Conservation (phyloP, 2,888 invertebrate species). For the Chrysotoxum bicinctum region DNA sequence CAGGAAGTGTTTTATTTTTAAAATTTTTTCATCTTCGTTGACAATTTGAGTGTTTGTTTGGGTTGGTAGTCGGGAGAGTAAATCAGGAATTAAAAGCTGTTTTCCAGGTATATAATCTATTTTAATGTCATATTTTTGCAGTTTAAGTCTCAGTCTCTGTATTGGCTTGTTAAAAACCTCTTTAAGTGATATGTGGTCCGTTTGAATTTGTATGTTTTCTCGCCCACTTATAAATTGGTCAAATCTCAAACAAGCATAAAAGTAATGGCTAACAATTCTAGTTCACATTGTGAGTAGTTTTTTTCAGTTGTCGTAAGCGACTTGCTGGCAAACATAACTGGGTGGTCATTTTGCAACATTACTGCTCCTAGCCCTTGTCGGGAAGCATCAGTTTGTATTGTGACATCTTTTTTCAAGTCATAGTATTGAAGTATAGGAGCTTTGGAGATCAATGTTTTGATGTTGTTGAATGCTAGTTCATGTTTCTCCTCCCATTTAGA, state of each 20-base stretch:
- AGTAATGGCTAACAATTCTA: conserved; percentile 17
- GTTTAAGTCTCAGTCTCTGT: neutral
- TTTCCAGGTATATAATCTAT: neutral
- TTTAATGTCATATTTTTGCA: conserved; percentile 16
- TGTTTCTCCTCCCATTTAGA: conserved; percentile 3
- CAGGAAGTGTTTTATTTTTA: neutral
- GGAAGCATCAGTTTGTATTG: conserved; percentile 29
- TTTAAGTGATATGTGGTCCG: conserved; percentile 11
- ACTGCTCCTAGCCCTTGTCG: conserved; percentile 19
- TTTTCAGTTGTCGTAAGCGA: too few relatives aligned
- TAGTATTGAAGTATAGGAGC: too few relatives aligned
- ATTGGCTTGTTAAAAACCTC: conserved; percentile 22
- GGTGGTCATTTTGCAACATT: conserved; percentile 5
- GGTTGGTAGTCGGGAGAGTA: neutral
- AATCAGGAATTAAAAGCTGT: neutral
- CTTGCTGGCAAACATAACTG: conserved; percentile 20
- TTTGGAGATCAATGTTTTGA: too few relatives aligned
- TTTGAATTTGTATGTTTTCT: conserved; percentile 1
- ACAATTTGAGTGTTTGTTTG: neutral
- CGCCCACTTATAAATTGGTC: conserved; percentile 32
- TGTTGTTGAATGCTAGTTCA: conserved; percentile 14
- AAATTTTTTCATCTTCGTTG: conserved; percentile 4
- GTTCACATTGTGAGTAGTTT: too few relatives aligned
- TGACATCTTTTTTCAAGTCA: too few relatives aligned
- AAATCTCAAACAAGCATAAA: conserved; percentile 27